phyloP scores from a whole-genome alignment of 2,113 vertebrate species.

The Aviceda subcristata region DNA sequence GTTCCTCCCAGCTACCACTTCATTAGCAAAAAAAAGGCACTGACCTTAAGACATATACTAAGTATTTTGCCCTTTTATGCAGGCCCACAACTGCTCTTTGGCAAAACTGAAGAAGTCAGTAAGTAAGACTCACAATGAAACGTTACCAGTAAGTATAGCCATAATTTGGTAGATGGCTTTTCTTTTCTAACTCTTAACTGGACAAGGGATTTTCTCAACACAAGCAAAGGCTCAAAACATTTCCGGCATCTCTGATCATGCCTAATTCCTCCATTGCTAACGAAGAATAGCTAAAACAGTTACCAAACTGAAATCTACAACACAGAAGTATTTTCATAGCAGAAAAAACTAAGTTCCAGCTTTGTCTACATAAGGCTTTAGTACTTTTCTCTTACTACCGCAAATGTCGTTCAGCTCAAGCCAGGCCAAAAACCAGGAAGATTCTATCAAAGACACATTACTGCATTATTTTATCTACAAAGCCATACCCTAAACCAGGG shows the following conservation, averaged over 20 bases:
- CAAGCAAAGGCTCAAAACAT: background rate
- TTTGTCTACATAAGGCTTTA: background rate
- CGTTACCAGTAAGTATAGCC: background rate
- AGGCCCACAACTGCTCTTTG: background rate
- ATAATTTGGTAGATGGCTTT: background rate
- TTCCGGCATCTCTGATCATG: background rate
- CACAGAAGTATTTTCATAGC: background rate
- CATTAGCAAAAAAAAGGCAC: background rate
- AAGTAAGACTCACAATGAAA: background rate
- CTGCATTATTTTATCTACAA: background rate
- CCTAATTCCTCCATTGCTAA: background rate
- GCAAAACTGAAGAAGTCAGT: background rate
- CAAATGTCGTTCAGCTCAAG: background rate
- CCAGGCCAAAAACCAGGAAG: background rate
- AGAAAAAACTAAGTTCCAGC: background rate
- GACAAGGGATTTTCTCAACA: background rate
- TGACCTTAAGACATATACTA: background rate
- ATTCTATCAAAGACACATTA: background rate
- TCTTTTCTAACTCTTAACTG: background rate
- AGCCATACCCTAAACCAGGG: background rate
- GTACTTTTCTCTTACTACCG: background rate
- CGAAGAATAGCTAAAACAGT: background rate
- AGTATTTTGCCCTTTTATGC: background rate
- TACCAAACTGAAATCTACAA: background rate
- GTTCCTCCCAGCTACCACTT: background rate